Evolutionary conservation across 2,113 vertebrate species (phyloP), one percentile per base, ranked within the genome.

Genomic region (Euleptes europaea): DNA sequence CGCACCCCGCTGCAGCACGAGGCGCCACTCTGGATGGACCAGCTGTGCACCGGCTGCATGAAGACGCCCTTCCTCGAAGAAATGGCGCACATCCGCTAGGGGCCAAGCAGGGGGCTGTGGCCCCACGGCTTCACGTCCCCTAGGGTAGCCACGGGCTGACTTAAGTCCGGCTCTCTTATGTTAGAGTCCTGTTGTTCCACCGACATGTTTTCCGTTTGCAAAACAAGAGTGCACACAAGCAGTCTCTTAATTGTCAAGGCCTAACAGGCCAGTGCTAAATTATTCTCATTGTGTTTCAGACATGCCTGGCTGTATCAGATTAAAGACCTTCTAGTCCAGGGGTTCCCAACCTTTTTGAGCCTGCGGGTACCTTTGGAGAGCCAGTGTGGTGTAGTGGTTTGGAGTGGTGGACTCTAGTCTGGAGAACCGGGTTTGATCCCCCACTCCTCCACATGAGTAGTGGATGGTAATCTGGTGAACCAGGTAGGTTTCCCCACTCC

Each of bases 31-130:
- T 97, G 97, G 97, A 97, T 97, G 96, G 97, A 97, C 54, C 97
- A 97, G 91, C 97, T 97, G 0, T 97, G 97, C 94, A 97, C 96
- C 0, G 97, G 97, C 89, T 97, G 97, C 95, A 97, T 97, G 97
- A 97, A 97, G 92, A 97, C 97, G 0, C 97, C 97, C 54, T 97
- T 97, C 86, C 94, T 97, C 4, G 92, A 96, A 10, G 96, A 97
- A 91, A 97, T 97, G 97, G 96, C 94, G 63, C 96, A 97, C 28
- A 97, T 97, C 86, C 97, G 96, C 92, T 97, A 94, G 60, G 75
- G 26, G 44, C 33, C 14, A 13, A 9, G 28, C 12, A 19, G 47
- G 14, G 51, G 28, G 3, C 35, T 31, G 0, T 2, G 9, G 13
- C 33, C 67, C 35, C 5, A 33, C 74, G n/a, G 67, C 33, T 57